Evolutionary conservation across 1,140 invertebrate genomes (phyloP).

Genomic region (Subanguina moxae): DNA sequence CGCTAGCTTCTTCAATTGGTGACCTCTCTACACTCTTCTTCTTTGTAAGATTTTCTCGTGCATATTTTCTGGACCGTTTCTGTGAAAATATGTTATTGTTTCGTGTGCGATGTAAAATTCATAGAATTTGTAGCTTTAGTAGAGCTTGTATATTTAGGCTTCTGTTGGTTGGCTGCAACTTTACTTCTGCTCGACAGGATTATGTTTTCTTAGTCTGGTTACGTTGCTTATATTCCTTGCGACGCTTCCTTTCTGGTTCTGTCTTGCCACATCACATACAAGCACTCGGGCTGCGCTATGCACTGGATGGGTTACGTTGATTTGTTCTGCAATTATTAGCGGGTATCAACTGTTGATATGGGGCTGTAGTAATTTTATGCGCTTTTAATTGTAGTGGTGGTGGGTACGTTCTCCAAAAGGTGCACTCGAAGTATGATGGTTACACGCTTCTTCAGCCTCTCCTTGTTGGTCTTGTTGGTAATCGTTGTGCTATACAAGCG

Average conservation of each 20-base stretch:
- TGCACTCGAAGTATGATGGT: slow-evolving; percentile 73
- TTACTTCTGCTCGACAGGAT: background rate
- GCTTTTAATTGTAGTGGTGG: slow-evolving; percentile 35
- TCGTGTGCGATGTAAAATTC: too few species aligned
- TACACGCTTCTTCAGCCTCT: slow-evolving; percentile 80
- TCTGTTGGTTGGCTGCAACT: slow-evolving; percentile 19
- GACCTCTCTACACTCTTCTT: slow-evolving; percentile 39
- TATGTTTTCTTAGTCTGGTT: slow-evolving; percentile 8
- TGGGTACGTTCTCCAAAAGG: slow-evolving; percentile 67
- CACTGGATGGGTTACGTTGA: slow-evolving; percentile 40
- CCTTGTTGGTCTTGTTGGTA: slow-evolving; percentile 67
- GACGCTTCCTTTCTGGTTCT: slow-evolving; percentile 31
- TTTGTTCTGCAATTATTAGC: slow-evolving; percentile 47
- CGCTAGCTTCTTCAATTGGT: slow-evolving; percentile 45
- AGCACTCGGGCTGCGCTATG: slow-evolving; percentile 36
- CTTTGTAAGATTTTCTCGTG: slow-evolving; percentile 22
- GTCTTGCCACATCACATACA: slow-evolving; percentile 23
- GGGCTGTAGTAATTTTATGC: background rate
- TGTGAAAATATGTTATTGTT: too few species aligned
- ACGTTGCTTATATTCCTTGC: slow-evolving; percentile 20
- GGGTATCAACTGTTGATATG: slow-evolving; percentile 16
- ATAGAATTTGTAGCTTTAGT: too few species aligned
- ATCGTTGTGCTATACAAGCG: slow-evolving; percentile 60
- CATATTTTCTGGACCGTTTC: too few species aligned
- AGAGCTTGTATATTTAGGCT: slow-evolving; percentile 18